Base-by-base conservation (phyloP, 1,140 invertebrate genomes). In the Marisa cornuarietis region DNA sequence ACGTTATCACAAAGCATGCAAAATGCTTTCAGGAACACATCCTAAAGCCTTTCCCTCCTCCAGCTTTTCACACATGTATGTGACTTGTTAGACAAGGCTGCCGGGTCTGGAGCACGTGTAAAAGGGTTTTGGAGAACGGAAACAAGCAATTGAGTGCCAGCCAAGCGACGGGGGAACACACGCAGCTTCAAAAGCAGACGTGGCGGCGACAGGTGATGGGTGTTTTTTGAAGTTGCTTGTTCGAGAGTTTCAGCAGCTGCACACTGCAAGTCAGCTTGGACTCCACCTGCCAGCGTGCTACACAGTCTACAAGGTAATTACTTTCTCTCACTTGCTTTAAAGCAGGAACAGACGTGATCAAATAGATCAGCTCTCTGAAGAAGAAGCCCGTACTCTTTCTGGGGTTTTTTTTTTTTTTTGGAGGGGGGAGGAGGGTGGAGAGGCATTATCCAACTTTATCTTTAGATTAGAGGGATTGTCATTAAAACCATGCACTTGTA, bases 151-250 rank as follows among this genome's bases (percentile, higher is more conserved):
- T 71, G 18, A 42, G 69, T 42, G 31, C 26, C 16, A 20, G 24
- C 26, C 26, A 49, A 18, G 69, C 26, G n/a, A 49, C 69, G 49
- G 69, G 31, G 49, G 69, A 71, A 71, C 69, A 71, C 69, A 18
- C 54, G 49, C 26, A 71, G 69, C 69, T 42, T 71, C 69, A 71
- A 71, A 49, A 71, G 26, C 31, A 22, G 26, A 26, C 18, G 69
- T 42, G 26, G 24, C 49, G 49, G 24, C 18, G 69, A 71, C 69
- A 71, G 69, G 69, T 71, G 69, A 71, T 71, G 18, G 69, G 8
- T 42, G 69, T 31, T 71, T 42, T 71, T 71, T 71, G 69, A 71
- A 71, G 69, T 71, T 71, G 24, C 26, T 49, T 49, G 26, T 16
- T 49, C 18, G 26, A 20, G 16, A 24, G 26, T 42, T 71, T 18